Evolutionary conservation across 2,888 invertebrate genomes (phyloP), one percentile per base, ranked within the genome.

Genomic region (Hirtodrosophila confusa): DNA sequence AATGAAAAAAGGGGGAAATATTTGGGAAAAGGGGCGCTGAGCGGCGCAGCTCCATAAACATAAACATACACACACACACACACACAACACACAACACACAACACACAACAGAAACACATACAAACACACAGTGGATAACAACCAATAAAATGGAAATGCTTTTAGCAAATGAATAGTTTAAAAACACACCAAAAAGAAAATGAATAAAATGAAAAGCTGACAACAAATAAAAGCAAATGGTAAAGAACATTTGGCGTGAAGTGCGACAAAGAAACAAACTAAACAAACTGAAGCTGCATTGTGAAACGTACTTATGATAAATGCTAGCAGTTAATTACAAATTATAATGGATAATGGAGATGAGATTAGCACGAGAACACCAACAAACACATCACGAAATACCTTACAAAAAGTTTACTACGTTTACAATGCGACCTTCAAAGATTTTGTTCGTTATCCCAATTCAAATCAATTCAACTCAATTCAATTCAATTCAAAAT

Each of bases 251-350:
- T 65, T 58, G 60, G 43, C 60, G 54, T 51, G n/a, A 69, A 57
- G 66, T 55, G 62, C 40, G 48, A 40, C 37, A 54, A 58, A 72
- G 10, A 58, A 47, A 60, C 24, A 54, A 61, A 47, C 40, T n/a
- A 44, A 55, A 70, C 57, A 56, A 76, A 71, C 69, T 69, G 50
- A 78, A 85, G 80, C 78, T 82, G 78, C 83, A 82, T 86, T 86
- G 83, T 79, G 77, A 83, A 82, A 82, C 85, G 82, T 87, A 82
- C 82, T 82, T 82, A 82, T 82, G 87, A 82, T 85, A 85, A 85
- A 80, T 82, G 85, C 85, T 86, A 86, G 71, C 78, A 72, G 66
- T 62, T 63, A 72, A 69, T 55, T 57, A 75, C 41, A 64, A 56
- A 74, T 53, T 66, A 63, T 65, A 66, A 51, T 69, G 56, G 36